Base-by-base conservation (phyloP, 64 coral and sea anemone genomes). In the Actinia tenebrosa region DNA sequence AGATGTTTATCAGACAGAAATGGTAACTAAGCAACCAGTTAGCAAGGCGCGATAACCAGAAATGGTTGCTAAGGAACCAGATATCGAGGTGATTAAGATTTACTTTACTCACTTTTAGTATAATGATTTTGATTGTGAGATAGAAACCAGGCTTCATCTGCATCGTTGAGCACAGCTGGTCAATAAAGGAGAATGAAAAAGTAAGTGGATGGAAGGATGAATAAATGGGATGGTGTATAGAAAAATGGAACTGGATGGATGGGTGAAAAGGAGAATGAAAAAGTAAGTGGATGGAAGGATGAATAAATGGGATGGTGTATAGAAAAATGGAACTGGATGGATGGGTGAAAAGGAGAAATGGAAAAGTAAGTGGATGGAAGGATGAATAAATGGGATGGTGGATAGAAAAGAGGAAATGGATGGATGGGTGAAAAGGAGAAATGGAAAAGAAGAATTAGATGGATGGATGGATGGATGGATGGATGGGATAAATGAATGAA, bases 131-230 rank as follows among this genome's bases (percentile, higher is more conserved):
- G 1, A 95, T 98, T 20, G 96, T 98, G 27, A 95, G 77, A 75
- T 98, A 98, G 64, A 98, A 98, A 43, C 93, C 96, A 10, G 96
- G 96, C n/a, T 98, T 98, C 93, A 98, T 95, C 42, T 98, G 93
- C 83, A 98, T 86, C 4, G 87, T 66, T 14, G 75, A 86, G 43
- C 96, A 98, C 10, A 98, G 83, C 91, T 98, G 88, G 18, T 10
- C 68, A 86, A 81, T n/a, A 50, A 81, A 81, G 15, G 7, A 45
- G 27, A 53, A 53, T 50, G 23, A 53, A 81, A 22, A 16, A 53
- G 42, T 50, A 19, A 81, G 15, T 58, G 56, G 10, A 53, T 81
- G 79, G 22, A 50, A 20, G 45, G 22, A 81, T 81, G 79, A 53
- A 81, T 79, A 17, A 4, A 37, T 16, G 56, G 56, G 10, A 58